A percentile compares a stretch with the other conserved stretches of the same genome.
Evolutionary conservation across 2,113 vertebrate species (phyloP).

Genomic region (Bolborhynchus lineola): DNA sequence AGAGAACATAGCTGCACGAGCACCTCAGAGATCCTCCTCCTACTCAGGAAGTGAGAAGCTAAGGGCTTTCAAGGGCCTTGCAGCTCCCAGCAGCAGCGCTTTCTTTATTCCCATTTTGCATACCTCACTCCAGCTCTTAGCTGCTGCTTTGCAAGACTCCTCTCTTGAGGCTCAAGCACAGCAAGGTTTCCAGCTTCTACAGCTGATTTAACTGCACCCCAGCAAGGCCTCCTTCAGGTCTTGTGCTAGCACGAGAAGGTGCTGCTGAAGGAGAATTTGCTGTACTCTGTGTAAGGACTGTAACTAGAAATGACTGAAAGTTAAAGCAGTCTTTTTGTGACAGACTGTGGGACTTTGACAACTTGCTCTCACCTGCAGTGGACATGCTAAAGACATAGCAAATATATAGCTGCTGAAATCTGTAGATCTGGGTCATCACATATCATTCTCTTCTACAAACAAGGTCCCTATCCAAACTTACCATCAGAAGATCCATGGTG

Average conservation of each 20-base stretch:
- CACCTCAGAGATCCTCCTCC: neutral
- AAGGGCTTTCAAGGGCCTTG: neutral
- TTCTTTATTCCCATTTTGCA: neutral
- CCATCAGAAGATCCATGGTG: accelerated
- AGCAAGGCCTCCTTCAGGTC: neutral
- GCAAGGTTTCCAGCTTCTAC: neutral
- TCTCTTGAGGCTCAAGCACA: neutral
- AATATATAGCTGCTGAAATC: neutral
- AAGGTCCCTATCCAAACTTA: neutral
- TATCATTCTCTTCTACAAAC: neutral
- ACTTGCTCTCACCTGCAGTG: neutral
- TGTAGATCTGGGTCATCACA: neutral
- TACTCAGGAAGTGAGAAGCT: neutral
- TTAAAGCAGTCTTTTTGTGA: neutral
- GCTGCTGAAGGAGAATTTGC: neutral
- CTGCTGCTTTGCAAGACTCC: neutral
- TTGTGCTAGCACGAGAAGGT: neutral
- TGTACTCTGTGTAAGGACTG: neutral
- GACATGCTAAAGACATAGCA: neutral
- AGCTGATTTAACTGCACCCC: neutral
- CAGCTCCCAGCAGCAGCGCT: neutral
- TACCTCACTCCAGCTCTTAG: neutral
- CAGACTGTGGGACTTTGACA: neutral
- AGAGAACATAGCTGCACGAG: neutral
- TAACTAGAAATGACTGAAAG: neutral